Evolutionary conservation across 2,113 vertebrate species (phyloP).

Genomic region (Microcebus jonahi): DNA sequence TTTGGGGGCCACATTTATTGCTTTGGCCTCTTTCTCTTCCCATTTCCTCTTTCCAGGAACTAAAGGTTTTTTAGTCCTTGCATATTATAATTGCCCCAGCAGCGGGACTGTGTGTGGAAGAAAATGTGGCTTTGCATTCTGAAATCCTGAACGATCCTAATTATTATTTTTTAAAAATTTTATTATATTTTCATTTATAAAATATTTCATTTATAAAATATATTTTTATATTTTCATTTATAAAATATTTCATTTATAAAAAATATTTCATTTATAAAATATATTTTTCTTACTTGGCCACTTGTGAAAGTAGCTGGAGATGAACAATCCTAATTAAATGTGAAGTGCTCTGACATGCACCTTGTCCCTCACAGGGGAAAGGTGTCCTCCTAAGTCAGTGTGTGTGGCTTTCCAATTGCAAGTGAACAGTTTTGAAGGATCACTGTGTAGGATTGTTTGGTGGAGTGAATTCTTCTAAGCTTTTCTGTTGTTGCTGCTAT

Average conservation of each 20-base stretch:
- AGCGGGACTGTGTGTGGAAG: fast-evolving
- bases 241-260: no score
- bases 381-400: background rate
- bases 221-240: no score
- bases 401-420: background rate
- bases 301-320: no score
- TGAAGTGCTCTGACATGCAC: background rate
- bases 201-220: no score
- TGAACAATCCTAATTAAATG: background rate
- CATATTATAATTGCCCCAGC: background rate
- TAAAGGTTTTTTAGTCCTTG: background rate
- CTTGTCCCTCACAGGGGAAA: background rate
- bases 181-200: no score
- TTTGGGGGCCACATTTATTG: background rate
- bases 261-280: no score
- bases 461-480: background rate
- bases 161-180: background rate
- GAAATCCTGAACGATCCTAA: background rate
- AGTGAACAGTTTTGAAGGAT: background rate
- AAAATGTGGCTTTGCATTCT: background rate
- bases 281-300: no score
- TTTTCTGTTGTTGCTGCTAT: background rate
- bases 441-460: background rate
- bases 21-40: fast-evolving
- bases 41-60: background rate